Conservation (phyloP, 2,113 vertebrate species). For the Cebidichthys violaceus region DNA sequence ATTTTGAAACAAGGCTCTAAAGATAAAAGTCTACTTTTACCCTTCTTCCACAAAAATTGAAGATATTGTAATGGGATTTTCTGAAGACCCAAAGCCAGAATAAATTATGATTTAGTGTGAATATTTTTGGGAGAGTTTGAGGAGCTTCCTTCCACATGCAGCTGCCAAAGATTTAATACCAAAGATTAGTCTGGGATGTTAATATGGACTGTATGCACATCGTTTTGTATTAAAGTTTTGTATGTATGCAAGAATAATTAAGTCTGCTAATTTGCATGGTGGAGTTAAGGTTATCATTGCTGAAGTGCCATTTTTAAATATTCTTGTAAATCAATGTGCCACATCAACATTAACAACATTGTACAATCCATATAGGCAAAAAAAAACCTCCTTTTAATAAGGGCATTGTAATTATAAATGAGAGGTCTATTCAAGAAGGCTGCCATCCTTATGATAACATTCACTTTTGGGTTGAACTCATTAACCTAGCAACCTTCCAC, state of each 20-base stretch:
- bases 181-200: constrained; percentile 35
- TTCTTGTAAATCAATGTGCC: background rate
- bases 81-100: constrained; percentile 27
- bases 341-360: too few relatives aligned
- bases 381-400: too few relatives aligned
- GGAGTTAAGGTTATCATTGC: background rate
- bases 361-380: too few relatives aligned
- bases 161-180: constrained; percentile 38
- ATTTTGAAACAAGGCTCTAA: background rate
- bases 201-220: constrained; percentile 7
- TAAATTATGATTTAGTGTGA: constrained; percentile 37
- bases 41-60: background rate
- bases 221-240: background rate
- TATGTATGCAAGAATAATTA: constrained; percentile 1
- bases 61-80: constrained; percentile 9
- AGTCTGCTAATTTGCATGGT: constrained; percentile 6
- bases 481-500: too few relatives aligned
- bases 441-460: too few relatives aligned
- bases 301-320: background rate
- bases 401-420: too few relatives aligned
- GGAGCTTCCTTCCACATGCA: constrained; percentile 23
- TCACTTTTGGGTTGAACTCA: too few relatives aligned
- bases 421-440: too few relatives aligned
- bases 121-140: constrained; percentile 34
- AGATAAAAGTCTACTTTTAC: constrained; percentile 19